These are phyloP conservation scores for Drosophila neotestacea DNA, from an alignment of 2,888 invertebrate genomes.

Conservation along the genomic window DNA sequence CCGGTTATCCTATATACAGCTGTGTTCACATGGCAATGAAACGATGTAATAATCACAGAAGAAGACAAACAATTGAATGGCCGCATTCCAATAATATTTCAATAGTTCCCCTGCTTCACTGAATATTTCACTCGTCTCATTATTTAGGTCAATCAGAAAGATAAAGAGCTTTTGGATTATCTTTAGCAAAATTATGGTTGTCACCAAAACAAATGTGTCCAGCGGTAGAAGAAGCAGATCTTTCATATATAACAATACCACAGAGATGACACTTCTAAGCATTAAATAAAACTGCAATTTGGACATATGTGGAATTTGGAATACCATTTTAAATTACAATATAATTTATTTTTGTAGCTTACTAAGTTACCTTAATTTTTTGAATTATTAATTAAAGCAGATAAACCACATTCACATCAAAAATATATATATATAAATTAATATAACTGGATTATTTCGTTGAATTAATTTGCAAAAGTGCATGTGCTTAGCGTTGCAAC, in stretches of 20 bases:
- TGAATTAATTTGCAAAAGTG: too few species aligned
- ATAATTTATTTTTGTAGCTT: not conserved
- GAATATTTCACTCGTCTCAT: not conserved
- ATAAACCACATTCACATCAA: not conserved
- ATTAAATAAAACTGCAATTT: slow-evolving; percentile 1
- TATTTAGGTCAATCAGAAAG: not conserved
- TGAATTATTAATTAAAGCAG: not conserved
- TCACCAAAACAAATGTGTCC: slow-evolving; percentile 27
- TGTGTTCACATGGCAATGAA: slow-evolving; percentile 2
- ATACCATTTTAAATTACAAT: not conserved
- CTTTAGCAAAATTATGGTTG: slow-evolving; percentile 22
- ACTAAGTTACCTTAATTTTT: not conserved
- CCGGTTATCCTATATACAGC: not conserved
- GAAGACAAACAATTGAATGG: slow-evolving; percentile 5
- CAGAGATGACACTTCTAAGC: not conserved
- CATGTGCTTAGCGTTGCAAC: too few species aligned
- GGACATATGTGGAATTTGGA: not conserved
- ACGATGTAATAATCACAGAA: slow-evolving; percentile 5
- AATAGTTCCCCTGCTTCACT: not conserved
- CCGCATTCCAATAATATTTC: not conserved
- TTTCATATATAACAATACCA: not conserved
- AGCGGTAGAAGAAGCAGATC: slow-evolving; percentile 24
- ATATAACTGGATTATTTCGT: too few species aligned
- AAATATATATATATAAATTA: too few species aligned
- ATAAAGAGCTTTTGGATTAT: slow-evolving; percentile 4